phyloP scores from a whole-genome alignment of 2,797 vertebrate species.

The Melopsittacus undulatus region DNA sequence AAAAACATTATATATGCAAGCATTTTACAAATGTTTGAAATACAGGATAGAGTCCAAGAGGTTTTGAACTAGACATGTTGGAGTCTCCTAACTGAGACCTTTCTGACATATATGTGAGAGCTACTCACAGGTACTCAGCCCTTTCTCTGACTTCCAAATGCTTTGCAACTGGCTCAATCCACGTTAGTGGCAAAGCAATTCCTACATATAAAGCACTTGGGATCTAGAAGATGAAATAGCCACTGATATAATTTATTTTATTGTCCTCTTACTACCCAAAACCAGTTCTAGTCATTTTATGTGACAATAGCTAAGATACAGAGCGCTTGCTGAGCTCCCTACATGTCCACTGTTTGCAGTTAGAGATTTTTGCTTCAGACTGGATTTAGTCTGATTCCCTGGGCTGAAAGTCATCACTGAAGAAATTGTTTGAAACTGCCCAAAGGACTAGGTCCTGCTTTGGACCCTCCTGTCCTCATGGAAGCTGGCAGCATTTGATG shows the following conservation, averaged over 20 bases:
- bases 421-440: neutral
- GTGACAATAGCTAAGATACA: neutral
- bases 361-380: neutral
- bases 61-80: neutral
- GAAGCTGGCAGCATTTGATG: neutral
- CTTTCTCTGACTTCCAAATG: neutral
- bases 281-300: constrained; percentile 6
- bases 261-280: neutral
- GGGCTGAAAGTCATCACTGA: neutral
- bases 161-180: neutral
- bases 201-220: neutral
- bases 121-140: neutral
- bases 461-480: neutral
- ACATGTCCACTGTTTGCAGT: too few species aligned
- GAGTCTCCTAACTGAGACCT: neutral
- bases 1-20: rapidly evolving
- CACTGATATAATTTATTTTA: constrained; percentile 24
- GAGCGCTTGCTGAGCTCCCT: neutral
- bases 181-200: neutral
- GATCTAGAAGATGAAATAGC: constrained; percentile 5
- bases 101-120: neutral
- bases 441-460: neutral
- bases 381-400: neutral
- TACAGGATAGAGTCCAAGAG: neutral
- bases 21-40: neutral